Base-by-base conservation (phyloP, 2,113 vertebrate genomes). In the Steatornis caripensis region DNA sequence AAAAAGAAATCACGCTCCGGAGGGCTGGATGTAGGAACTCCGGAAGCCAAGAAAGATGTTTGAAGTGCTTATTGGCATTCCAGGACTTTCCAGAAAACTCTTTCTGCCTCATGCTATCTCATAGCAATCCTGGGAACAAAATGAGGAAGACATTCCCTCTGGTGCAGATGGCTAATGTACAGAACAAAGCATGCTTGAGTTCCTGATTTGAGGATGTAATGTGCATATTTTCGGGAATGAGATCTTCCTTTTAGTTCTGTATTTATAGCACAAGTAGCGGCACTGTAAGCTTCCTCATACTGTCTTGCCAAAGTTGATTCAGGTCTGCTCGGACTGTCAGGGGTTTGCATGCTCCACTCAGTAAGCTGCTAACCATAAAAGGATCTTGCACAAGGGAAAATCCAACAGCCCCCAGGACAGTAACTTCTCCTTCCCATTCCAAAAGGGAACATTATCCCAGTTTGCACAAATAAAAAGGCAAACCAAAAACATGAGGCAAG, bases 11-110 rank as follows among this genome's bases (percentile, higher is more conserved):
- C 62, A 91, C 66, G 79, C 96, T 97, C 95, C 12, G 7, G 96
- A 92, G 93, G 89, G 94, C 90, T 96, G 80, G 94, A 69, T 95
- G 62, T 48, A 95, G 93, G 65, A 92, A 96, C 95, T 98, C 86
- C 80, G 97, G 95, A 97, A 97, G 93, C 94, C 92, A 91, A 95
- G 84, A 72, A 19, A 90, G 87, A 94, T 89, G 90, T 95, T 92
- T 97, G 94, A 54, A 95, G 95, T 95, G 75, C 84, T 90, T 95
- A 92, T 84, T 96, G 80, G 57, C 32, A 70, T 94, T 92, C 94
- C 87, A 71, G 81, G 70, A 94, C 43, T n/a, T n/a, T n/a, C 74
- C 87, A 91, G 93, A 94, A n/a, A 64, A 82, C 39, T 87, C 70
- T 87, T 80, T 87, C 72, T 91, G 82, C 90, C 75, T 85, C 62